A percentile compares a stretch with the other conserved stretches of the same genome.
Evolutionary conservation across 1,140 invertebrate species (phyloP).

Genomic region (Holotrichia oblita): DNA sequence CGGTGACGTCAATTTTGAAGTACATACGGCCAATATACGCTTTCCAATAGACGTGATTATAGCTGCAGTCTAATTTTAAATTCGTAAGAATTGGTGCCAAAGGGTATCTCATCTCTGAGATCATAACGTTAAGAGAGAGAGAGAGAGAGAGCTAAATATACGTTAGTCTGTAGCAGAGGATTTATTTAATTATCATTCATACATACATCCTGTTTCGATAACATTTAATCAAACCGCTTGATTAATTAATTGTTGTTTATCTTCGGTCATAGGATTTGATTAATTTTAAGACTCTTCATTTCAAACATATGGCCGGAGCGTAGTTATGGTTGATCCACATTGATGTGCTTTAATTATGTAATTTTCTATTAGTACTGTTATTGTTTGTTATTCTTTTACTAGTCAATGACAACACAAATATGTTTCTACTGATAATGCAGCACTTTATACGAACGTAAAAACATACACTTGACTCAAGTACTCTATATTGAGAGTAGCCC

Average conservation of each 20-base stretch:
- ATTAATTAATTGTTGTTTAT: conserved; percentile 18
- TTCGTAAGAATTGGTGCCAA: conserved; percentile 11
- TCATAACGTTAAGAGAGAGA: background rate
- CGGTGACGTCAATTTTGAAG: conserved; percentile 1
- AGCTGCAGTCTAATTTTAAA: background rate
- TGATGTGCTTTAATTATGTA: background rate
- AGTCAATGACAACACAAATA: too few relatives aligned
- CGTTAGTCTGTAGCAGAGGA: background rate
- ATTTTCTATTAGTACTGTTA: background rate
- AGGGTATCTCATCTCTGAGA: background rate
- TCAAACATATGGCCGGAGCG: background rate
- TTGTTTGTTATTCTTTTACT: background rate
- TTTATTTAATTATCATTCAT: conserved; percentile 1
- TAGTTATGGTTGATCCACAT: background rate
- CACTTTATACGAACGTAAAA: too few relatives aligned
- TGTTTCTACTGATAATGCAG: too few relatives aligned
- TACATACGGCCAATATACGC: background rate
- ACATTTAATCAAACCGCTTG: background rate
- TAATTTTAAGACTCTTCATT: background rate
- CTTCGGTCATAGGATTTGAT: background rate
- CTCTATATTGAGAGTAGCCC: too few relatives aligned
- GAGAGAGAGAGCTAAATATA: background rate
- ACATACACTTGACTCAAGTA: too few relatives aligned
- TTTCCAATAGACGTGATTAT: background rate
- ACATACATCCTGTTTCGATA: conserved; percentile 20